Conservation (phyloP, 2,888 invertebrate species). For the Synergus itoensis region DNA sequence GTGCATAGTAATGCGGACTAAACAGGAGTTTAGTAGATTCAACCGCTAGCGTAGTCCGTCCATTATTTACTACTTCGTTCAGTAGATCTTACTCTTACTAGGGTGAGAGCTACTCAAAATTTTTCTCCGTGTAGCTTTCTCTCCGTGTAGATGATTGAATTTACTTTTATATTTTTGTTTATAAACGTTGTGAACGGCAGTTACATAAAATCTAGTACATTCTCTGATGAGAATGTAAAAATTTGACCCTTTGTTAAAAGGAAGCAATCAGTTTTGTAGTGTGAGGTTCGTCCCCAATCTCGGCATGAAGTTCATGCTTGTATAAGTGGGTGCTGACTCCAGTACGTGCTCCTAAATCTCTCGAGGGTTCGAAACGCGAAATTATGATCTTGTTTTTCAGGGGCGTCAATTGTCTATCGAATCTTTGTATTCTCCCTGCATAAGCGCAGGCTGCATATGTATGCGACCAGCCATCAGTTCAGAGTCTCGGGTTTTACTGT, state of each 20-base stretch:
- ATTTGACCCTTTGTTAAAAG: background rate
- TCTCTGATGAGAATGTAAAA: too few relatives aligned
- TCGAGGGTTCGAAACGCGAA: constrained; percentile 18
- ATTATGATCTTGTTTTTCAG: constrained; percentile 35
- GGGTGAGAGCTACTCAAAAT: too few relatives aligned
- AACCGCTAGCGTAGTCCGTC: too few relatives aligned
- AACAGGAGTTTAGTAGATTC: too few relatives aligned
- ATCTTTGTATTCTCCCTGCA: constrained; percentile 21
- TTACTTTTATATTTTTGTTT: too few relatives aligned
- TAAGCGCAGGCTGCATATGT: background rate
- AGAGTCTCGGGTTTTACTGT: constrained; percentile 8
- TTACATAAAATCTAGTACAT: too few relatives aligned
- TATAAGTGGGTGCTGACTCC: constrained; percentile 28
- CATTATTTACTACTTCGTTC: too few relatives aligned
- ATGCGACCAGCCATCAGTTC: constrained; percentile 9
- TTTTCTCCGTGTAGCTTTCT: too few relatives aligned
- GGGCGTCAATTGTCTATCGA: constrained; percentile 36
- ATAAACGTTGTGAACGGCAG: too few relatives aligned
- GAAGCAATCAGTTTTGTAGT: background rate
- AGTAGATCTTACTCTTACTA: too few relatives aligned
- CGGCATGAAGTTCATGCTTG: background rate
- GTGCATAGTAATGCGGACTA: too few relatives aligned
- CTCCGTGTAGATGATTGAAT: too few relatives aligned
- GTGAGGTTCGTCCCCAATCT: background rate
- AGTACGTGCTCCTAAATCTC: constrained; percentile 13